Percentiles rank a stretch among this genome's conserved stretches.
Evolutionary conservation across 2,888 invertebrate genomes (phyloP).

Genomic region (Netelia fuscicornis): DNA sequence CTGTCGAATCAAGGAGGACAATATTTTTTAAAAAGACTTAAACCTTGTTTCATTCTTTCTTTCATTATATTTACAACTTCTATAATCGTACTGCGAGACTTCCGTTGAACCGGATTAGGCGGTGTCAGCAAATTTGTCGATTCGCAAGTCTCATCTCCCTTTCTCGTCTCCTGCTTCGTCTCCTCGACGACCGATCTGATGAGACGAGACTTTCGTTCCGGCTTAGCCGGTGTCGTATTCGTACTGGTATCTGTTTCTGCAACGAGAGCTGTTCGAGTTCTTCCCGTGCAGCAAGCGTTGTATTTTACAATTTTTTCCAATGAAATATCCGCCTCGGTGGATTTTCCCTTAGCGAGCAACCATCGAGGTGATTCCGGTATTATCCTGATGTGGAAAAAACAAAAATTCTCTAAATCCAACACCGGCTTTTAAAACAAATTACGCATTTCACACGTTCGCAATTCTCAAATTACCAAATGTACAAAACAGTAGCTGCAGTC

Average conservation of each 20-base stretch:
- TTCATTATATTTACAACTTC: neutral
- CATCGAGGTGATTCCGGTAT: constrained; percentile 84
- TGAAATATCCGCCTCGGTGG: constrained; percentile 80
- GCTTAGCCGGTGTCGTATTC: constrained; percentile 73
- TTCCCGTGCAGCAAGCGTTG: constrained; percentile 77
- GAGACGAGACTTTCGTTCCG: constrained; percentile 76
- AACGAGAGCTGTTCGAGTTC: constrained; percentile 59
- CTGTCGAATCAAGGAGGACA: constrained; percentile 48
- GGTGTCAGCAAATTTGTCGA: constrained; percentile 74
- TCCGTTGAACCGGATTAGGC: constrained; percentile 65
- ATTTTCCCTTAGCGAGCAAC: constrained; percentile 81
- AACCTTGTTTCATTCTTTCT: neutral
- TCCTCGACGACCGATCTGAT: constrained; percentile 63
- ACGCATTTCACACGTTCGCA: neutral
- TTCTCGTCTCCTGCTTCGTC: constrained; percentile 49
- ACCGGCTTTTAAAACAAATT: neutral
- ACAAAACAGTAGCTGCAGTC: constrained; percentile 84
- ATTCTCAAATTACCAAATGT: constrained; percentile 80
- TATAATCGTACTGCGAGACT: constrained; percentile 53
- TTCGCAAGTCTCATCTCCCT: constrained; percentile 69
- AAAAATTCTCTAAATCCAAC: neutral
- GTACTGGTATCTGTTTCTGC: constrained; percentile 64
- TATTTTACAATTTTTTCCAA: constrained; percentile 80
- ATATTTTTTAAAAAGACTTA: neutral
- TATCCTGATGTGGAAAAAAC: constrained; percentile 75